Evolutionary conservation across 92 coral and sea anemone genomes (phyloP).

Genomic region (Scolanthus callimorphus): DNA sequence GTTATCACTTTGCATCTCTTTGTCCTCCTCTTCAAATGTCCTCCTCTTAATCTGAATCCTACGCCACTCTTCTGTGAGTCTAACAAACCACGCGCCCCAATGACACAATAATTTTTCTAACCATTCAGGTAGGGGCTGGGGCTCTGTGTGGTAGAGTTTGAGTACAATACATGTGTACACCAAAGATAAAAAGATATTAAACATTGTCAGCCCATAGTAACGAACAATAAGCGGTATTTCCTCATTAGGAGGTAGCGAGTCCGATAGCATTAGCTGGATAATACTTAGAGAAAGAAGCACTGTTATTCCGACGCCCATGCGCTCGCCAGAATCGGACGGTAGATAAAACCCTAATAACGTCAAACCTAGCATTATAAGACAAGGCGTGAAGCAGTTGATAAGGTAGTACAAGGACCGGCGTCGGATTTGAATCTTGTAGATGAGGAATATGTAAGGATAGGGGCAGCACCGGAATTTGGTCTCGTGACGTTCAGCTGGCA

Average conservation of each 20-base stretch:
- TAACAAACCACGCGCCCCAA: constrained; percentile 63
- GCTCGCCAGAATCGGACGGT: constrained; percentile 84
- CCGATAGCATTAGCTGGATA: constrained; percentile 80
- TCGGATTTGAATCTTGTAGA: constrained; percentile 74
- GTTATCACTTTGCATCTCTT: background rate
- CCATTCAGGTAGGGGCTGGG: constrained; percentile 48
- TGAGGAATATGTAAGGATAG: constrained; percentile 58
- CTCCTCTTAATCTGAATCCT: constrained; percentile 50
- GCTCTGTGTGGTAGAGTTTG: constrained; percentile 53
- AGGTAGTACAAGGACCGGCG: constrained; percentile 75
- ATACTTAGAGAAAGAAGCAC: constrained; percentile 78
- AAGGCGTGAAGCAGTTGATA: constrained; percentile 79
- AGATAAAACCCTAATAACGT: constrained; percentile 72
- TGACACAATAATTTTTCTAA: constrained; percentile 40
- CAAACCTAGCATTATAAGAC: constrained; percentile 81
- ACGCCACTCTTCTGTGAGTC: constrained; percentile 60
- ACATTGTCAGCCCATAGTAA: constrained; percentile 85
- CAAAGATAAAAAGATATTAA: constrained; percentile 69
- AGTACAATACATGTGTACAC: constrained; percentile 75
- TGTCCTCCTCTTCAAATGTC: constrained; percentile 22
- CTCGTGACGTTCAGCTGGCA: constrained; percentile 69
- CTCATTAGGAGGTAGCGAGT: constrained; percentile 83
- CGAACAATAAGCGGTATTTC: constrained; percentile 78
- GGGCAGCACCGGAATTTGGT: constrained; percentile 83
- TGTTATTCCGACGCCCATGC: constrained; percentile 91